phyloP scores from a whole-genome alignment of 1,140 invertebrate genomes.

The Meloidogyne floridensis region DNA sequence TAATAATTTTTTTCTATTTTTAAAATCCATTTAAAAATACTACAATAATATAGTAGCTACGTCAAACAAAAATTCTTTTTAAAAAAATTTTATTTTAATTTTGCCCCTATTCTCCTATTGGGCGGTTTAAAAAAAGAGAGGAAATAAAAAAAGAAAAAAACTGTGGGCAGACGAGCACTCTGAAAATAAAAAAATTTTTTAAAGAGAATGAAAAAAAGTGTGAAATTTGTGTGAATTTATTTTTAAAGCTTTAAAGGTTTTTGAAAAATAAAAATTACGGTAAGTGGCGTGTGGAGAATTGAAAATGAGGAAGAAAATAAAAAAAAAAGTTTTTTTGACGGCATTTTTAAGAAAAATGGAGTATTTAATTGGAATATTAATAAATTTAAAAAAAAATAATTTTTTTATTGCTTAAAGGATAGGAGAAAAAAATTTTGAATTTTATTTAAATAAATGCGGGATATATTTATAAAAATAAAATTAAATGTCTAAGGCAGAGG shows the following conservation, averaged over 20 bases:
- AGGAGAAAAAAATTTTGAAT: no score
- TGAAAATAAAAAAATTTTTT: background rate
- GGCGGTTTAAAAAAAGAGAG: background rate
- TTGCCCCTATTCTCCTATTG: background rate
- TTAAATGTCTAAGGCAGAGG: no score
- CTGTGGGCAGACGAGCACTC: background rate
- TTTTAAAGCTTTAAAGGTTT: background rate
- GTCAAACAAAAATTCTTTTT: background rate
- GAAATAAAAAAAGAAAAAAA: background rate
- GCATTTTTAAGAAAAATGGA: background rate
- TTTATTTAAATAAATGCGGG: background rate
- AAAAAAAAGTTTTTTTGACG: background rate
- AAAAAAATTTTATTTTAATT: background rate
- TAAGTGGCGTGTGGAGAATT: background rate
- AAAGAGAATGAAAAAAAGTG: background rate
- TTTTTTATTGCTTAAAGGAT: no score
- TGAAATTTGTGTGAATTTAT: slow-evolving; percentile 9
- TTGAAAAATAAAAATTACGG: background rate
- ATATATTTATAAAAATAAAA: no score
- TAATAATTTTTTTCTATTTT: no score
- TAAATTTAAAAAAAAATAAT: no score
- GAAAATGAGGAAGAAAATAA: background rate
- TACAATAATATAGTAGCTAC: no score
- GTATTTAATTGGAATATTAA: background rate
- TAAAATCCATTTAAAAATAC: no score